Conservation (phyloP, 2,888 invertebrate species). For the Drosophila emarginata region DNA sequence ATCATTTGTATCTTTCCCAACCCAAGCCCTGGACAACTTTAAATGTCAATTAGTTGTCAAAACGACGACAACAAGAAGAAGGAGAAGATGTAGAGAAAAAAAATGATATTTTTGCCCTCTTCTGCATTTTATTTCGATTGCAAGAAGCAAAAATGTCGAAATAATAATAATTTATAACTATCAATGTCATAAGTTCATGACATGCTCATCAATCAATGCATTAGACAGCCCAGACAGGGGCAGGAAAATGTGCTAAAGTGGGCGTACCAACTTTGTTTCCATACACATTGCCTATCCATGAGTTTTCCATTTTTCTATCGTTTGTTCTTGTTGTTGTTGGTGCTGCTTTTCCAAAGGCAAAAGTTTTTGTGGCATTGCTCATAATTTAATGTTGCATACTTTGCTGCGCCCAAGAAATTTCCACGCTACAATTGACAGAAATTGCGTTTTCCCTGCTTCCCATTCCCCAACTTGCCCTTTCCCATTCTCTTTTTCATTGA, state of each 20-base stretch:
- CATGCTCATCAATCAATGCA: constrained; percentile 81
- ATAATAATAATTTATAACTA: constrained; percentile 81
- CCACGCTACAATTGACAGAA: constrained; percentile 70
- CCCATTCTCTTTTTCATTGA: background rate
- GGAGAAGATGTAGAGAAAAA: background rate
- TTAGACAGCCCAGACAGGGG: constrained; percentile 63
- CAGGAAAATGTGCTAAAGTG: constrained; percentile 5
- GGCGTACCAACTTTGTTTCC: constrained; percentile 24
- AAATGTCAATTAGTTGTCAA: constrained; percentile 77
- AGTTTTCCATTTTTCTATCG: constrained; percentile 14
- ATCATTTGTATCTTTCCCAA: constrained; percentile 37
- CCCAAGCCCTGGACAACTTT: constrained; percentile 48
- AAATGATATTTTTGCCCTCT: background rate
- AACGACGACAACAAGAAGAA: constrained; percentile 26
- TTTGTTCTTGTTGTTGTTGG: constrained; percentile 21
- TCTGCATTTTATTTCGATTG: constrained; percentile 1
- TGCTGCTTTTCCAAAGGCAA: constrained; percentile 32
- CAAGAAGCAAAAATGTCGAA: constrained; percentile 55
- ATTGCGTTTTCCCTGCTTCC: constrained; percentile 53
- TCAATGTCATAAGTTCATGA: constrained; percentile 82
- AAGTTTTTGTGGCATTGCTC: constrained; percentile 48
- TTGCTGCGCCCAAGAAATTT: constrained; percentile 33
- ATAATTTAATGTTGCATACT: constrained; percentile 70
- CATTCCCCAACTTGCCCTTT: background rate
- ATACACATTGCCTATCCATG: constrained; percentile 34